These are phyloP conservation scores for Chrysochloris asiatica DNA, from an alignment of 2,113 vertebrate species.

Conservation along the genomic window DNA sequence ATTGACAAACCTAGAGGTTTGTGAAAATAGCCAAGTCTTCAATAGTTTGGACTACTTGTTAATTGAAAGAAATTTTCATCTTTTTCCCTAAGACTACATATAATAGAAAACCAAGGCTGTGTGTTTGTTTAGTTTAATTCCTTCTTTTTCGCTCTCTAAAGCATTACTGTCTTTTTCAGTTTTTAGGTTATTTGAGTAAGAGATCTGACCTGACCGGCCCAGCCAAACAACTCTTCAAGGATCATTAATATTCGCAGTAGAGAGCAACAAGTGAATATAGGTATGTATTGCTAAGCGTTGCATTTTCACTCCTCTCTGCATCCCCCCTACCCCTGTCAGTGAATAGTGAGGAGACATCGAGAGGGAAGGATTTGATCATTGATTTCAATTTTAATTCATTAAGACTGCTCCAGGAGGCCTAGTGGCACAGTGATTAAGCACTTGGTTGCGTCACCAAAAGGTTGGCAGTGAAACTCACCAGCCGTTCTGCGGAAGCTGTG, in stretches of 20 bases:
- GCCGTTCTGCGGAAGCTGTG: background rate
- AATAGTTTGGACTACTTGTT: background rate
- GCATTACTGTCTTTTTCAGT: slow-evolving; percentile 45
- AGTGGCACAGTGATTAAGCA: background rate
- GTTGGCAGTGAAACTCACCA: background rate
- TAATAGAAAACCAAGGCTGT: background rate
- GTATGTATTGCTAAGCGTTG: slow-evolving; percentile 11
- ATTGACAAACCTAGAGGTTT: background rate
- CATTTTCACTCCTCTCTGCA: background rate
- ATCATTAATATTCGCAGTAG: background rate
- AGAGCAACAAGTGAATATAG: slow-evolving; percentile 21
- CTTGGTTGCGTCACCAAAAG: background rate
- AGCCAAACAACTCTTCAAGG: background rate
- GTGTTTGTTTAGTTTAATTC: slow-evolving; percentile 20
- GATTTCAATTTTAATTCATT: background rate
- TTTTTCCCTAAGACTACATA: background rate
- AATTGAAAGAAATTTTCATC: background rate
- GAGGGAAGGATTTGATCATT: background rate
- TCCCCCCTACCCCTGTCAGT: background rate
- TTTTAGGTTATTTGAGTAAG: slow-evolving; percentile 57
- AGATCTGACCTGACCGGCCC: slow-evolving; percentile 23
- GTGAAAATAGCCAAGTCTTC: background rate
- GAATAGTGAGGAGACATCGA: background rate
- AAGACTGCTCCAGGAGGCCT: background rate
- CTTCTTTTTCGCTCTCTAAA: slow-evolving; percentile 34